phyloP scores from a whole-genome alignment of 2,797 vertebrate species.

The Melanotaenia trifasciata region DNA sequence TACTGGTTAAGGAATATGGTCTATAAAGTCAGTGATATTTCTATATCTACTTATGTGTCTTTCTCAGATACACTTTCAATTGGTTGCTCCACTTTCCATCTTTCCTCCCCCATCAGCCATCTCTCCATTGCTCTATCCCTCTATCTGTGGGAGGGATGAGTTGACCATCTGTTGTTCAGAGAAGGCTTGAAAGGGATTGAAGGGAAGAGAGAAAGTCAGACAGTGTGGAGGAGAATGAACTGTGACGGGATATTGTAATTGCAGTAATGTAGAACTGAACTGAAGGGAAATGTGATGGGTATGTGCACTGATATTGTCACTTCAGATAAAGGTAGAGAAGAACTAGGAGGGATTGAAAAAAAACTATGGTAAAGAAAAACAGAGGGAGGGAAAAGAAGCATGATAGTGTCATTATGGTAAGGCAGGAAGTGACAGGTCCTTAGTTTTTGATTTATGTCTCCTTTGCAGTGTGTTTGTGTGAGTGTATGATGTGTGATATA shows the following conservation, averaged over 20 bases:
- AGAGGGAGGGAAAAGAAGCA: slow-evolving; percentile 52
- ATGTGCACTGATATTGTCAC: slow-evolving; percentile 53
- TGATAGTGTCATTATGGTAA: slow-evolving; percentile 68
- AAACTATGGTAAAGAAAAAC: slow-evolving; percentile 51
- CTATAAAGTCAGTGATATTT: slow-evolving; percentile 19
- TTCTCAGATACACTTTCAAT: slow-evolving; percentile 24
- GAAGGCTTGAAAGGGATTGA: slow-evolving; percentile 69
- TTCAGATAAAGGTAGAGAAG: slow-evolving; percentile 47
- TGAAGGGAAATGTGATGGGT: slow-evolving; percentile 40
- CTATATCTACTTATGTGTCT: neutral
- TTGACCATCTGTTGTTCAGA: slow-evolving; percentile 79
- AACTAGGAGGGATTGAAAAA: slow-evolving; percentile 59
- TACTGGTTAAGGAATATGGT: slow-evolving; percentile 23
- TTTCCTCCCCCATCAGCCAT: slow-evolving; percentile 52
- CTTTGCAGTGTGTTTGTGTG: slow-evolving; percentile 43
- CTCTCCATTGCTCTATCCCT: slow-evolving; percentile 60
- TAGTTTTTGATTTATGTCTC: slow-evolving; percentile 77
- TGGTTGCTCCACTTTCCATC: slow-evolving; percentile 63
- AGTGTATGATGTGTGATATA: slow-evolving; percentile 72
- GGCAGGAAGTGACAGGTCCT: slow-evolving; percentile 62
- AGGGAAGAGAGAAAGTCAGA: slow-evolving; percentile 42
- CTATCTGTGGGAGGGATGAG: slow-evolving; percentile 74
- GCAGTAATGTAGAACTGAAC: slow-evolving; percentile 63
- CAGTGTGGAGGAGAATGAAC: slow-evolving; percentile 29
- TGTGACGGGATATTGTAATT: slow-evolving; percentile 65